Base-by-base conservation (phyloP, 1,140 invertebrate genomes). In the Sipha flava region DNA sequence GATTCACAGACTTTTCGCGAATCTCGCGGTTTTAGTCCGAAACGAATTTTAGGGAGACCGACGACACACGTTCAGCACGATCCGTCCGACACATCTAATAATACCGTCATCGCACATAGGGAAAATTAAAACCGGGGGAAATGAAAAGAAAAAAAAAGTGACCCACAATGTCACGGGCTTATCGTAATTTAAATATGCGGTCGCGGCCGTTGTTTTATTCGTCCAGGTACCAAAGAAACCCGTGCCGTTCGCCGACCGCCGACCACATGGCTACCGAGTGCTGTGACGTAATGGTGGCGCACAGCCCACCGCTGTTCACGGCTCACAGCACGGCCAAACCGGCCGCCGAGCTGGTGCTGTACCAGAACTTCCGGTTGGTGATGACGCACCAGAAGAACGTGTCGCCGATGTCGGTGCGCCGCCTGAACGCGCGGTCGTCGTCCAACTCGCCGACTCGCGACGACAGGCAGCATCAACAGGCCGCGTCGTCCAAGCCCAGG, bases 261-360 rank as follows among this genome's bases (percentile, higher is more conserved):
- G 26, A 34, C 10, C 45, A 79, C 34, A 73, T 62, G 37, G 80
- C 82, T 81, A 80, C 82, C 26, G 80, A 81, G 9, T 82, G 82
- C 49, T 81, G 80, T 47, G 82, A 83, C 40, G 66, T 90, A 87
- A 85, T 91, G 84, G 88, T 91, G 80, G 89, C 91, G 23, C 90
- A 91, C 84, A 89, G 88, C 85, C 91, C 90, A 81, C 88, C 90
- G 59, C 88, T 91, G 82, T 92, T 90, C 87, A 90, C 88, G 80
- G 88, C 88, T 86, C 90, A 89, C 84, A 89, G 89, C 68, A 79
- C 62, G 31, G 45, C 73, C 16, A 52, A 64, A n/a, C 80, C n/a
- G n/a, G n/a, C n/a, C n/a, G n/a, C 57, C 79, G 84, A 62, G 81
- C 84, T 81, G 47, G 86, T 37, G 81, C 85, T 31, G 40, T 86